These are phyloP conservation scores for Melieria crassipennis DNA, from an alignment of 2,888 invertebrate species.

Conservation along the genomic window DNA sequence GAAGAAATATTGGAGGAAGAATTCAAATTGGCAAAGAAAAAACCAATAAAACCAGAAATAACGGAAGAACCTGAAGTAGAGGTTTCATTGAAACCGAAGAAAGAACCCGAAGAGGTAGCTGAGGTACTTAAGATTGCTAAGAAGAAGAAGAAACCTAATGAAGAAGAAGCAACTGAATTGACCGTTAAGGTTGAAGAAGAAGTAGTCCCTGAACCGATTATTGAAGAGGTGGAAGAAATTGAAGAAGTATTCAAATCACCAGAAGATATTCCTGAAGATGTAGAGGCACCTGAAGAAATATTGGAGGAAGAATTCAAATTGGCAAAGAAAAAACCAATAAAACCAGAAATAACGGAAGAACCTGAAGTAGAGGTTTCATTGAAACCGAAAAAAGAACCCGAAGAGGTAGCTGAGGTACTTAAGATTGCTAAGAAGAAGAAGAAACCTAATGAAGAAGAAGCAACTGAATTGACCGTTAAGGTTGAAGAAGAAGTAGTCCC, in stretches of 20 bases:
- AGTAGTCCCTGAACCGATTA: constrained; percentile 48
- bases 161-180: constrained; percentile 51
- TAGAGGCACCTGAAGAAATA: constrained; percentile 46
- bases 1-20: constrained; percentile 46
- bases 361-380: constrained; percentile 47
- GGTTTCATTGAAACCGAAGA: constrained; percentile 47
- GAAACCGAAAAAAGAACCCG: constrained; percentile 46
- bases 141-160: constrained; percentile 53
- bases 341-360: constrained; percentile 49
- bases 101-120: constrained; percentile 50
- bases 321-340: constrained; percentile 42
- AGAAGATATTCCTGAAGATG: constrained; percentile 49
- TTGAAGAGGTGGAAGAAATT: constrained; percentile 48
- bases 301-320: constrained; percentile 42
- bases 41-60: constrained; percentile 40
- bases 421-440: constrained; percentile 50
- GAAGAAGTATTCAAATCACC: constrained; percentile 43
- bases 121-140: constrained; percentile 44
- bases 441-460: constrained; percentile 52
- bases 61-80: constrained; percentile 51
- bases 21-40: constrained; percentile 42
- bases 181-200: constrained; percentile 57
- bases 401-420: constrained; percentile 49
- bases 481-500: constrained; percentile 54
- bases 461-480: constrained; percentile 51